Evolutionary conservation across 2,797 vertebrate genomes (phyloP), one percentile per base, ranked within the genome.

Genomic region (Salmo trutta): DNA sequence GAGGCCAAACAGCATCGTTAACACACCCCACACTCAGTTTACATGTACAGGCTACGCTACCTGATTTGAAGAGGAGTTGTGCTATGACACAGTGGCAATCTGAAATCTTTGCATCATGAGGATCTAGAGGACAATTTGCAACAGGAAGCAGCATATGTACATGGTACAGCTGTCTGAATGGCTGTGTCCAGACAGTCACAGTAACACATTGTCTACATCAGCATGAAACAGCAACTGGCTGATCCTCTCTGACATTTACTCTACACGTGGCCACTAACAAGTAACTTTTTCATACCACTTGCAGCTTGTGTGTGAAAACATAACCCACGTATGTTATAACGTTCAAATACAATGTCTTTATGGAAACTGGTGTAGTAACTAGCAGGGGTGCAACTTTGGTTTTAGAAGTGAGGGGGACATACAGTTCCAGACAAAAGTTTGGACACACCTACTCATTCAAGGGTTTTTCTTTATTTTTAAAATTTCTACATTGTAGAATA

Each of bases 191-290:
- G 24, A n/a, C 68, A 21, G 68, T 66, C 69, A 71, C 41, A 52
- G 36, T n/a, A 51, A 66, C 59, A 66, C 67, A 59, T 62, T 33
- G 52, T 19, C 83, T 73, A 79, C 64, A 79, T 83, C 71, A 79
- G 16, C 81, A 74, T 4, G 29, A 74, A 64, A 77, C 27, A 68
- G 82, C 79, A 81, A 74, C 76, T 77, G 81, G 81, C 54, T 10
- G 54, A 78, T 80, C 74, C 75, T 69, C 76, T 79, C 36, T 80
- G 76, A 81, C 62, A 81, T 71, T 66, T 75, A 24, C 77, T 78
- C 29, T 69, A 82, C 80, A 65, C 79, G 80, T 76, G 41, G 75
- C 47, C 52, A 7, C 2, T 47, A 47, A 3, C 41, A 47, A 47
- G 41, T 2, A 12, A 47, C 41, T 47, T 47, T 47, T 47, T 47